Evolutionary conservation across 2,797 vertebrate species (phyloP).

Genomic region (Xiphophorus birchmanni): DNA sequence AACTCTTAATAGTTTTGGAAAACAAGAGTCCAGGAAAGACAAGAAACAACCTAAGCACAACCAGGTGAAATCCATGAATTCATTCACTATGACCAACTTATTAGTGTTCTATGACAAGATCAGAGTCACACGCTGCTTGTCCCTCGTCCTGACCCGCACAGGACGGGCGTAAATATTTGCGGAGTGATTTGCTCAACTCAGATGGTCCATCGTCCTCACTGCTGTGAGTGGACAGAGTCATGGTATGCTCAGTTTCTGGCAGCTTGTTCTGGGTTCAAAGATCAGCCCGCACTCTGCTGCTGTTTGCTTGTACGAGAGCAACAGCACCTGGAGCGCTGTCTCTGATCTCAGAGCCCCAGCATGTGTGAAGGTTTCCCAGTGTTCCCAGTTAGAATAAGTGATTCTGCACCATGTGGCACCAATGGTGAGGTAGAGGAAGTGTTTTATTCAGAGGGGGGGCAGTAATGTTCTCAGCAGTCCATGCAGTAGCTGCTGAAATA

Average conservation of each 20-base stretch:
- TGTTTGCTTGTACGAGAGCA: conserved; percentile 48
- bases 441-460: neutral
- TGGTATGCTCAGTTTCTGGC: conserved; percentile 34
- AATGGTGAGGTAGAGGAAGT: conserved; percentile 6
- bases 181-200: conserved; percentile 24
- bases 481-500: neutral
- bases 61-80: neutral
- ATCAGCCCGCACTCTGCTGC: conserved; percentile 41
- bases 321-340: conserved; percentile 33
- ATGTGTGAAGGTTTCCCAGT: neutral
- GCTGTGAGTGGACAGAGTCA: conserved; percentile 20
- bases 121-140: conserved; percentile 33
- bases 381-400: neutral
- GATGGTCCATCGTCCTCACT: conserved; percentile 3
- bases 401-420: neutral
- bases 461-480: neutral
- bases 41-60: neutral
- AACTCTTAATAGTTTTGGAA: neutral
- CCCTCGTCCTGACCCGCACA: conserved; percentile 49
- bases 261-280: conserved; percentile 73
- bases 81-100: neutral
- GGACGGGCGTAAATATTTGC: conserved; percentile 73
- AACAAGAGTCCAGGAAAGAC: neutral
- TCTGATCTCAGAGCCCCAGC: neutral
- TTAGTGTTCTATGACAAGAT: neutral